Evolutionary conservation across 1,140 invertebrate genomes (phyloP), one percentile per base, ranked within the genome.

Genomic region (Anthonomus grandis): DNA sequence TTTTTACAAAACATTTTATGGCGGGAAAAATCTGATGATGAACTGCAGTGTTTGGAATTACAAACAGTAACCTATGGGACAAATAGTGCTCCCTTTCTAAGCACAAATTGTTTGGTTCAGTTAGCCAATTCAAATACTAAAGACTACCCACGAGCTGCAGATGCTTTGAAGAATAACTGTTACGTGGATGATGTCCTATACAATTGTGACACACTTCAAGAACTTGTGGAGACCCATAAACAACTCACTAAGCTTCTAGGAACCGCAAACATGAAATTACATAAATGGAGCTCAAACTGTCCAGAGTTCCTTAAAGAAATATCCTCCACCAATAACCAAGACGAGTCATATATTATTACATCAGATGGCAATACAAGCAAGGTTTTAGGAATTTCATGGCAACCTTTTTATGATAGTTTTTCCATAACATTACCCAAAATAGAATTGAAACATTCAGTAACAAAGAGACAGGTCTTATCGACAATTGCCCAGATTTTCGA

Each of bases 1-100:
- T 54, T 62, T 15, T 63, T 69, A 37, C 73, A 74, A 53, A 44
- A 66, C 37, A 74, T 77, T 31, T 10, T 77, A 2, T 77, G 74
- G 73, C 41, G 71, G 21, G 23, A 59, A 17, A 8, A 49, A 3
- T 54, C 46, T 1, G 46, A 39, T 18, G 48, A 71, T 22, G 21
- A 53, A 1, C 41, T 74, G 0, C 56, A 38, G 21, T 62, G 60
- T n/a, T 74, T 60, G 62, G 60, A 62, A 51, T 36, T 76, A 0
- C 52, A 51, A 8, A 75, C 70, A 1, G 64, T 76, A 5, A 74
- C 71, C 0, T 78, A 69, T 52, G 73, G 74, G 4, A 67, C 62
- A 12, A 62, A 59, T 3, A 51, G 46, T 27, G 70, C 72, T 18
- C 65, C 72, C 0, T 73, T 63, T 56, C 41, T 70, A 15, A 69